Conservation (phyloP, 1,140 invertebrate genomes). For the Orchestia grillus region DNA sequence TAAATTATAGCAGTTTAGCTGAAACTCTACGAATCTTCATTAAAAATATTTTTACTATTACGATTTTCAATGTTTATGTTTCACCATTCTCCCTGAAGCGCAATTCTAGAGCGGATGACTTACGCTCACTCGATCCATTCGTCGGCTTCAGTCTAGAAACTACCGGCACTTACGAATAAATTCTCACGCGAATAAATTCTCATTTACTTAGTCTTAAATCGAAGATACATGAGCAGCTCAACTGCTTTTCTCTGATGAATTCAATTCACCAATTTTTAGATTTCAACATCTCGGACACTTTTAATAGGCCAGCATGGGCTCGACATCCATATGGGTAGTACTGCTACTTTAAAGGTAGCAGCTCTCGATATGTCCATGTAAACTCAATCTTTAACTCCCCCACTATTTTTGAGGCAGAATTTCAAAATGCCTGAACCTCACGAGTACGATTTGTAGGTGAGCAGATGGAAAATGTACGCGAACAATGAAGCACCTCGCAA, state of each 20-base stretch:
- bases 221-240: neutral
- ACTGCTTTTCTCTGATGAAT: neutral
- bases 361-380: neutral
- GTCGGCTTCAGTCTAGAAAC: neutral
- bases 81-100: too few relatives aligned
- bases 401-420: neutral
- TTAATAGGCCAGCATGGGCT: neutral
- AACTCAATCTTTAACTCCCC: neutral
- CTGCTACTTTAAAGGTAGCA: neutral
- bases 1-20: too few relatives aligned
- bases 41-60: too few relatives aligned
- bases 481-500: neutral
- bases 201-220: too few relatives aligned
- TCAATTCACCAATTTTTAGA: neutral
- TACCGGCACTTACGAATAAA: too few relatives aligned
- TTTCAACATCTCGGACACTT: neutral
- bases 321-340: neutral
- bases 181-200: too few relatives aligned
- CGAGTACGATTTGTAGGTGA: neutral
- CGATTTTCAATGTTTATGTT: too few relatives aligned
- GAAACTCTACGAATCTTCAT: too few relatives aligned
- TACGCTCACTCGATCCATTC: neutral
- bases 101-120: neutral
- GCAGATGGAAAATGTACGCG: neutral
- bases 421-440: neutral